Evolutionary conservation across 2,888 invertebrate genomes (phyloP), one percentile per base, ranked within the genome.

Genomic region (Pachycephus smyrnensis): DNA sequence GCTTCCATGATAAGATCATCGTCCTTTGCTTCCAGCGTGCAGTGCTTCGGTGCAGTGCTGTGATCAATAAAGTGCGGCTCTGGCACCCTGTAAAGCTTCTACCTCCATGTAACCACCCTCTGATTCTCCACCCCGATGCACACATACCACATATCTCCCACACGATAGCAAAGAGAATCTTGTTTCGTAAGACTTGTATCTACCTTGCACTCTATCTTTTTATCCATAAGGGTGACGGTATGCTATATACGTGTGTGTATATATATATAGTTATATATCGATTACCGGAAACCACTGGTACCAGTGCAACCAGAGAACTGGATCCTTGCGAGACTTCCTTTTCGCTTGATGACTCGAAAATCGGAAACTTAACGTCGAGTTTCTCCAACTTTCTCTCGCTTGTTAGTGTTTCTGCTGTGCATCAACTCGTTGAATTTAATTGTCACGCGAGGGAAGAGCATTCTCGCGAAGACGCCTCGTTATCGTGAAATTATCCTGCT

Each of bases 1-100:
- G 55, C 55, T 23, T 23, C 55, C 31, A 33, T 33, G 71, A 71
- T 71, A 71, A 71, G 71, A 71, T 71, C 33, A 71, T 71, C 12
- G 71, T 71, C 71, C 55, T 23, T 55, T 23, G 23, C 23, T 55
- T 55, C 55, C 55, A 23, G 55, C 71, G 31, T 33, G 33, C 31
- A 12, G 31, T 71, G 33, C 71, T 33, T 71, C 71, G 71, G 71
- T 71, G 71, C 71, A 31, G 23, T 71, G 31, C 31, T 9, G 31
- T 71, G 71, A 71, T 71, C 71, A 71, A 71, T 71, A 71, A 71
- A 71, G 71, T 71, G 31, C 71, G 71, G 12, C 12, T 33, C 12
- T 33, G 71, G 71, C 33, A 33, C 23, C 31, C 71, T 71, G 71
- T 71, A 33, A 12, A 71, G 33, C 55, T 55, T 55, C 55, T 55